These are phyloP conservation scores for Ptychoptera albimana DNA, from an alignment of 2,888 invertebrate species.

Conservation along the genomic window DNA sequence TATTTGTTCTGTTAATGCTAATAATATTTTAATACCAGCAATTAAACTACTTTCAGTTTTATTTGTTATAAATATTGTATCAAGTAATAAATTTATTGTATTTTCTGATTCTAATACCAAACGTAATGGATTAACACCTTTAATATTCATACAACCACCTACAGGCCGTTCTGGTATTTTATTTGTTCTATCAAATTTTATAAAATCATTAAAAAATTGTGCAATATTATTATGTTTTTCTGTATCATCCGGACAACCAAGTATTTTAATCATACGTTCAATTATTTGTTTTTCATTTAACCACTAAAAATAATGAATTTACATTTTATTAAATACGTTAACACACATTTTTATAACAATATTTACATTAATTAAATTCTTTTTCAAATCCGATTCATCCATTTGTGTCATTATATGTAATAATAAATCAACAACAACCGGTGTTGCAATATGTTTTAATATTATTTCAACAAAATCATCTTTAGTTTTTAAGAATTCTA, in stretches of 20 bases:
- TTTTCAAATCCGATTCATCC: constrained; percentile 54
- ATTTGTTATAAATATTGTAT: constrained; percentile 53
- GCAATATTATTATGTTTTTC: constrained; percentile 76
- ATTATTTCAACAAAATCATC: constrained; percentile 76
- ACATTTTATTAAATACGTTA: neutral
- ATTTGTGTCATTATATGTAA: constrained; percentile 71
- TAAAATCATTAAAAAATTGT: constrained; percentile 75
- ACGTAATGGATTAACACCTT: constrained; percentile 47
- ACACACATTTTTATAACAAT: too few relatives aligned
- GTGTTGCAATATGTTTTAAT: constrained; percentile 80
- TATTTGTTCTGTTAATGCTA: constrained; percentile 44
- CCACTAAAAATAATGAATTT: constrained; percentile 47
- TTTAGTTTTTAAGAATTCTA: constrained; percentile 79
- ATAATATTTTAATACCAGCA: constrained; percentile 64
- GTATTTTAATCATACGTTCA: constrained; percentile 53
- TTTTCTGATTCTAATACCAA: constrained; percentile 49
- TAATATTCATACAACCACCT: constrained; percentile 28
- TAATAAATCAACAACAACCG: constrained; percentile 87
- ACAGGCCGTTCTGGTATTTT: constrained; percentile 43
- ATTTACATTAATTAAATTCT: constrained; percentile 51
- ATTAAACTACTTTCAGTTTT: constrained; percentile 55
- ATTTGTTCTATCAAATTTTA: constrained; percentile 42
- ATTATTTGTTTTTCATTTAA: constrained; percentile 75
- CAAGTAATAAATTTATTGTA: constrained; percentile 50
- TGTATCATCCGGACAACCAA: constrained; percentile 46